These are phyloP conservation scores for Callorhinus ursinus DNA, from an alignment of 2,113 vertebrate genomes.

Conservation along the genomic window DNA sequence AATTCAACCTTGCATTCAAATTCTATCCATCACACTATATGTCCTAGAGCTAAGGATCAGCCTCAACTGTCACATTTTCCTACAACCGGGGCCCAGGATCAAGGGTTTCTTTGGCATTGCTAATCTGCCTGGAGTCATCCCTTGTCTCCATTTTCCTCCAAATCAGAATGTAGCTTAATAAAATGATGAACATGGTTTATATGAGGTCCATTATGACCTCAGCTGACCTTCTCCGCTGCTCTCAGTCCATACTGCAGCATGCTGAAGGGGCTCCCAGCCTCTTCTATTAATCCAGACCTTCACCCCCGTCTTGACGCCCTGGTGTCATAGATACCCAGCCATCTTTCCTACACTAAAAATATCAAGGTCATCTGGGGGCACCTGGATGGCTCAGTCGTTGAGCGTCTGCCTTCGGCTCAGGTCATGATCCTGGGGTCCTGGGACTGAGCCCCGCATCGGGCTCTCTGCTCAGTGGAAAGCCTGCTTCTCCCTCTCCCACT, in stretches of 20 bases:
- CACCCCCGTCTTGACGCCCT: background rate
- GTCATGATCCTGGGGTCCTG: too few species aligned
- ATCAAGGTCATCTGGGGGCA: background rate
- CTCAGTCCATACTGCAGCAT: too few species aligned
- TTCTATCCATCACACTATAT: background rate
- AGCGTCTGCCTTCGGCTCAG: too few species aligned
- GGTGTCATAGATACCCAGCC: background rate
- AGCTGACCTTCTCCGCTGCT: background rate
- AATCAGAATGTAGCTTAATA: background rate
- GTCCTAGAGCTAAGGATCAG: background rate
- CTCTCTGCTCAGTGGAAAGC: too few species aligned
- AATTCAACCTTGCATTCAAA: background rate
- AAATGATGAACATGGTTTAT: background rate
- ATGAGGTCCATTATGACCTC: accelerated
- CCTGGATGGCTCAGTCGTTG: too few species aligned
- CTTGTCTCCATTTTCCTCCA: background rate
- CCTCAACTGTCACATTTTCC: background rate
- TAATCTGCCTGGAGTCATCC: background rate
- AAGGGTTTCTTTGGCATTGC: background rate
- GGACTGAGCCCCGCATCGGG: too few species aligned
- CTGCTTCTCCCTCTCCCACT: too few species aligned
- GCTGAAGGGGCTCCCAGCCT: background rate
- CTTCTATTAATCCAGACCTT: background rate
- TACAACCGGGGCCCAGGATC: background rate
- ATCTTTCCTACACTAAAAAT: background rate